Percentiles rank a stretch among this genome's conserved stretches.
These are phyloP conservation scores for Chaenodraco wilsoni DNA, from an alignment of 2,797 vertebrate species.

Conservation along the genomic window DNA sequence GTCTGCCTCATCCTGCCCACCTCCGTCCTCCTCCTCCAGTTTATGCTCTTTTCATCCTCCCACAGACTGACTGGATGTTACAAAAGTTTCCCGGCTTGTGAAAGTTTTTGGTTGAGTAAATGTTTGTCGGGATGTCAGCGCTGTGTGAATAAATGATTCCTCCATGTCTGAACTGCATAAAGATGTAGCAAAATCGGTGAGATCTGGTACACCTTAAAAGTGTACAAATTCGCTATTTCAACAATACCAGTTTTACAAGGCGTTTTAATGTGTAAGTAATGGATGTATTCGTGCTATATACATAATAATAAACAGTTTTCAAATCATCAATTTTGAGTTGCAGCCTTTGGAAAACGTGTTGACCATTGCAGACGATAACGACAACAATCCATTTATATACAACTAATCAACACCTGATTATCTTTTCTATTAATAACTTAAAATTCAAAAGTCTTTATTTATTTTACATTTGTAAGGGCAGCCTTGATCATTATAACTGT, in stretches of 20 bases:
- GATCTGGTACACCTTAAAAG: neutral
- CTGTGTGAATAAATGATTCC: conserved; percentile 3
- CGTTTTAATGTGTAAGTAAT: neutral
- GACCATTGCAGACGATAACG: too few species aligned
- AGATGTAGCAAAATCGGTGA: conserved; percentile 1
- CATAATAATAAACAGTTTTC: neutral
- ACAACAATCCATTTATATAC: too few species aligned
- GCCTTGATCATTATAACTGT: neutral
- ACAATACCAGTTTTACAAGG: neutral
- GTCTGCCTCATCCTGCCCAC: conserved; percentile 63
- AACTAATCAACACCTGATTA: too few species aligned
- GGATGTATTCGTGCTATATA: neutral
- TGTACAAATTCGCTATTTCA: neutral
- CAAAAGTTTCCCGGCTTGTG: conserved; percentile 44
- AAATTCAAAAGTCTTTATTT: too few species aligned
- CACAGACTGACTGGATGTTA: conserved; percentile 44
- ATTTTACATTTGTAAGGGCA: too few species aligned
- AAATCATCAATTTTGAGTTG: too few species aligned
- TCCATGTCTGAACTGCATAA: neutral
- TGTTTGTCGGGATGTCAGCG: neutral
- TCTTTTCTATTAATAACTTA: too few species aligned
- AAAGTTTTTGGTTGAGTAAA: conserved; percentile 49
- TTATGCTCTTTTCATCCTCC: conserved; percentile 40
- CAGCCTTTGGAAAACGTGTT: too few species aligned
- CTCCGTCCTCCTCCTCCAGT: conserved; percentile 53